A percentile compares a stretch with the other conserved stretches of the same genome.
Evolutionary conservation across 2,113 vertebrate genomes (phyloP).

Genomic region (Tetraodon nigroviridis): DNA sequence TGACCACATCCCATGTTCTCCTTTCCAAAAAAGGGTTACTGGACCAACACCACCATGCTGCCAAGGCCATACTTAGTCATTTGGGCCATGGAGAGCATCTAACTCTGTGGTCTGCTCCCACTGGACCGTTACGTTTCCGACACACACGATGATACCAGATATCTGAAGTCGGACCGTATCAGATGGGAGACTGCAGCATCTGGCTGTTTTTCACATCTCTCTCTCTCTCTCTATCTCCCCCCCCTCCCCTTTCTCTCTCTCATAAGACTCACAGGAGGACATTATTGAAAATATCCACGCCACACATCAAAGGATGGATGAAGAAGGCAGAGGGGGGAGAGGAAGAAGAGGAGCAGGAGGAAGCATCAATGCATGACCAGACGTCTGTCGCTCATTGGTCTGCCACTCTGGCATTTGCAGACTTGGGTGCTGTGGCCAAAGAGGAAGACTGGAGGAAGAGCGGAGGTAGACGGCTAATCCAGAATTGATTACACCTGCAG

Average conservation of each 20-base stretch:
- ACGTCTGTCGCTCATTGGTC: constrained; percentile 66
- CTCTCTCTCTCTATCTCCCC: too few species aligned
- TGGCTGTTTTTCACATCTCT: constrained; percentile 19
- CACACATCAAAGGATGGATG: constrained; percentile 59
- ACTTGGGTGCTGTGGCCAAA: constrained; percentile 44
- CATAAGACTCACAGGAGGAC: constrained; percentile 27
- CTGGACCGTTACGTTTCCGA: constrained; percentile 21
- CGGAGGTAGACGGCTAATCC: constrained; percentile 37
- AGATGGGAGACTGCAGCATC: constrained; percentile 46
- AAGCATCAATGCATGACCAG: constrained; percentile 54
- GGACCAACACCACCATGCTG: too few species aligned
- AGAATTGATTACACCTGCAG: constrained; percentile 40
- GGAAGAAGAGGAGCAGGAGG: background rate
- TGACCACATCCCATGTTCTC: constrained; percentile 46
- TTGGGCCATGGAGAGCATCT: constrained; percentile 31
- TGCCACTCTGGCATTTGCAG: constrained; percentile 55
- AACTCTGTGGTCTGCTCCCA: constrained; percentile 22
- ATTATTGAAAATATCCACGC: constrained; percentile 63
- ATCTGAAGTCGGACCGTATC: constrained; percentile 26
- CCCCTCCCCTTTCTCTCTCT: constrained; percentile 25
- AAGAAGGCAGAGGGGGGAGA: background rate
- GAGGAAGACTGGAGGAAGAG: constrained; percentile 6
- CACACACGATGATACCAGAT: constrained; percentile 22
- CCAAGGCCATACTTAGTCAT: background rate
- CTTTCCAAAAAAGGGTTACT: constrained; percentile 21